These are phyloP conservation scores for Zaprionus ghesquierei DNA, from an alignment of 1,140 invertebrate species.

Conservation along the genomic window DNA sequence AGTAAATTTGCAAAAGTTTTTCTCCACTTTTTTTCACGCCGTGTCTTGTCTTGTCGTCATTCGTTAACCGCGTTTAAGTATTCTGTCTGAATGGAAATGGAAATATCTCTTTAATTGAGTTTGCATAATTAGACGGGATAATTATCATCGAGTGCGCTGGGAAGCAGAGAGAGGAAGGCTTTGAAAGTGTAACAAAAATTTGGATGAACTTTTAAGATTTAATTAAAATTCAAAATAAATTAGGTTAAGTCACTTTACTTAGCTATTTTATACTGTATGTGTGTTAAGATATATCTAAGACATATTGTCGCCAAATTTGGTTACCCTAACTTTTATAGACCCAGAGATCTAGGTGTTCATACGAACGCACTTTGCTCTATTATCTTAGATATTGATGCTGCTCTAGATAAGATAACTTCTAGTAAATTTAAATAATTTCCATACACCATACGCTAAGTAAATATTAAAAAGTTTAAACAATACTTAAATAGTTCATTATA, in stretches of 20 bases:
- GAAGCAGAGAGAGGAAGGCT: background rate
- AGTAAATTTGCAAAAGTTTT: constrained; percentile 47
- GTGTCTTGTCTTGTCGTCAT: constrained; percentile 8
- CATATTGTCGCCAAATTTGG: background rate
- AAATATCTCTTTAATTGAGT: constrained; percentile 70
- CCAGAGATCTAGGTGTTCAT: background rate
- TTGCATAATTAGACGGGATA: constrained; percentile 73
- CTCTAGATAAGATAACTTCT: no score
- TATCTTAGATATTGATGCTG: no score
- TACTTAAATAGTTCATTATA: no score
- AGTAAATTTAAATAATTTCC: no score
- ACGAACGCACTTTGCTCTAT: no score
- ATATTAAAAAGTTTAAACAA: no score
- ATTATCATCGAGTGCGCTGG: constrained; percentile 47
- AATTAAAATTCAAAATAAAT: background rate
- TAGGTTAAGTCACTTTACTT: background rate
- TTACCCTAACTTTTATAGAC: background rate
- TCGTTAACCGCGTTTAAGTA: constrained; percentile 22
- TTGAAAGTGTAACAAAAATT: background rate
- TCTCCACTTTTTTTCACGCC: background rate
- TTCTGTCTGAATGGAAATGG: constrained; percentile 52
- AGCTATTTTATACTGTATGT: no score
- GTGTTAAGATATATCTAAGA: background rate
- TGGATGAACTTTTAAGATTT: background rate
- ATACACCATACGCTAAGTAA: no score